Base-by-base conservation (phyloP, 2,797 vertebrate species). In the Pipistrellus pygmaeus region DNA sequence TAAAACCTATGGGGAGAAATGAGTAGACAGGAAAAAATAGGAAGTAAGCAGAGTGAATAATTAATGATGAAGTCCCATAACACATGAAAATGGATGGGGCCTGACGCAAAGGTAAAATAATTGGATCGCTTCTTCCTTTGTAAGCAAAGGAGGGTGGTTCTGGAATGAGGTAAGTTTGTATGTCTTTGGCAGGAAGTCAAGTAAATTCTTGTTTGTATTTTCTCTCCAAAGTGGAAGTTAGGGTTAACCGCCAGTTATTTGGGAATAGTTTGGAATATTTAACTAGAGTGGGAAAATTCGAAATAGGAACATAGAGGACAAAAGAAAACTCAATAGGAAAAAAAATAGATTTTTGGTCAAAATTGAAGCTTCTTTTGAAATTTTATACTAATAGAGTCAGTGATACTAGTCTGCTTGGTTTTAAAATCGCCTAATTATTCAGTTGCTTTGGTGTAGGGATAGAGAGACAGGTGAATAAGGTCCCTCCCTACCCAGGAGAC, bases 361-460 rank as follows among this genome's bases (percentile, higher is more conserved):
- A 93, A 89, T 46, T 71, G n/a, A 91, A 55, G 66, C 14, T 60
- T 75, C 57, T 81, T 81, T 82, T 32, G 30, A 85, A 73, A 69
- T n/a, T 68, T 30, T 46, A 62, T 6, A 35, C 14, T 77, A 68
- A 44, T 53, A 57, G 13, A 76, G 15, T 89, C 14, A 60, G 15
- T 89, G 18, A 60, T 66, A 71, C 14, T 18, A 72, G 10, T 20
- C 27, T 53, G 12, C 12, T 23, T 46, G 44, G 44, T 75, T 90
- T 89, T 75, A 41, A 80, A 78, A 90, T 57, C 30, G 18, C 25
- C 76, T 75, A 78, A 86, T 75, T 41, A 21, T 53, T 93, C 27
- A 53, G 35, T 41, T 72, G 38, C 44, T 75, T 64, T 51, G 17
- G 35, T 21, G 17, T 93, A 86, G 21, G 75, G 11, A 48, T 4